phyloP scores from a whole-genome alignment of 2,797 vertebrate genomes.

The Linurgus olivaceus region DNA sequence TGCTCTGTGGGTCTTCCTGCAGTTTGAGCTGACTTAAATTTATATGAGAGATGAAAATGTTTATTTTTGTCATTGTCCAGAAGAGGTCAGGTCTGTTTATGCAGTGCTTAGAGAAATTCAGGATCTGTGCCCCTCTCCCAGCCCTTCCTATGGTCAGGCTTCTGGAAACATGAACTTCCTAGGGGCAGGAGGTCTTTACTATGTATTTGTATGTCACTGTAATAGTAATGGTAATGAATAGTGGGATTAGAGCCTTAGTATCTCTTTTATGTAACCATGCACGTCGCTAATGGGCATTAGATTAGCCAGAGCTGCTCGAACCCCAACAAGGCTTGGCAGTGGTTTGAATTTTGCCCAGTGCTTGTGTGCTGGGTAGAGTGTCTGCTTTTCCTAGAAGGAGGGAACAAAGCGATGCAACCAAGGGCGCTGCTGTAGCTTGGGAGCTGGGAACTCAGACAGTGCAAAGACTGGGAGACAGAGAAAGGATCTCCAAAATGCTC shows the following conservation, averaged over 20 bases:
- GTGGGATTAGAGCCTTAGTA: neutral
- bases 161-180: neutral
- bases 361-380: neutral
- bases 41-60: neutral
- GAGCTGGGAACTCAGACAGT: neutral
- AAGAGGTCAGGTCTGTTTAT: neutral
- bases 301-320: conserved; percentile 22
- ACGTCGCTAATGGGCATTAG: neutral
- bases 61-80: neutral
- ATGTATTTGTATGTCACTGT: neutral
- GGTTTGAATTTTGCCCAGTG: neutral
- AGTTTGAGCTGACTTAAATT: neutral
- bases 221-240: conserved; percentile 14
- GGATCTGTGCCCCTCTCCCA: neutral
- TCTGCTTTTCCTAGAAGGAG: neutral
- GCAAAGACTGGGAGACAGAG: neutral
- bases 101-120: neutral
- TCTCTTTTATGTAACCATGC: neutral
- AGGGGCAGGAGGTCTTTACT: neutral
- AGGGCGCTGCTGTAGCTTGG: neutral
- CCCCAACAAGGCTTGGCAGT: neutral
- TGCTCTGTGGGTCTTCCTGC: neutral
- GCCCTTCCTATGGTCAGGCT: neutral
- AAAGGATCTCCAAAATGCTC: neutral
- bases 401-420: neutral